phyloP scores from a whole-genome alignment of 2,797 vertebrate species.

The Chelonia mydas region DNA sequence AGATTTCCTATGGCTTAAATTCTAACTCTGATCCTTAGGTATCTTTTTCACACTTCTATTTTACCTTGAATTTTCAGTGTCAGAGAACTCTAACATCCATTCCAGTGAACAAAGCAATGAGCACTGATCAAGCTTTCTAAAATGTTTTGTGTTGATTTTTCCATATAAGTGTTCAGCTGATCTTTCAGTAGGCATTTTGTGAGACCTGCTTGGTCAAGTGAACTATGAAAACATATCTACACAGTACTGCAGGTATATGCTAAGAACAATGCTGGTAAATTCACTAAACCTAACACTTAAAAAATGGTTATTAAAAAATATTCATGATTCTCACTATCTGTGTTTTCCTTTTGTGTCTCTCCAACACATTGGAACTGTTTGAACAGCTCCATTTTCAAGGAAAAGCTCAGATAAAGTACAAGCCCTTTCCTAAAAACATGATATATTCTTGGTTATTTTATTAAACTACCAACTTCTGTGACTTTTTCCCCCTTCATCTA shows the following conservation, averaged over 20 bases:
- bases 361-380: background rate
- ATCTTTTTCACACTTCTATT: background rate
- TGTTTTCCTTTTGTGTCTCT: slow-evolving; percentile 16
- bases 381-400: slow-evolving; percentile 22
- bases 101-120: background rate
- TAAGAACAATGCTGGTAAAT: background rate
- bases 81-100: background rate
- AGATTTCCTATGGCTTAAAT: background rate
- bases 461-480: background rate
- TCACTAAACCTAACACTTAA: background rate
- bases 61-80: slow-evolving; percentile 18
- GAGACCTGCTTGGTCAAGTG: slow-evolving; percentile 9
- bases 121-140: background rate
- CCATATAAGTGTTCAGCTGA: background rate
- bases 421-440: background rate
- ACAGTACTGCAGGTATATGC: background rate
- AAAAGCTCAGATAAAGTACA: slow-evolving; percentile 6
- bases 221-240: background rate
- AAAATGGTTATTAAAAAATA: background rate
- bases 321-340: background rate
- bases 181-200: background rate
- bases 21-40: background rate
- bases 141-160: slow-evolving; percentile 41
- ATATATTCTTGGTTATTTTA: slow-evolving; percentile 1
- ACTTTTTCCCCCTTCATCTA: background rate